These are phyloP conservation scores for Callosobruchus maculatus DNA, from an alignment of 2,888 invertebrate species.

Conservation along the genomic window DNA sequence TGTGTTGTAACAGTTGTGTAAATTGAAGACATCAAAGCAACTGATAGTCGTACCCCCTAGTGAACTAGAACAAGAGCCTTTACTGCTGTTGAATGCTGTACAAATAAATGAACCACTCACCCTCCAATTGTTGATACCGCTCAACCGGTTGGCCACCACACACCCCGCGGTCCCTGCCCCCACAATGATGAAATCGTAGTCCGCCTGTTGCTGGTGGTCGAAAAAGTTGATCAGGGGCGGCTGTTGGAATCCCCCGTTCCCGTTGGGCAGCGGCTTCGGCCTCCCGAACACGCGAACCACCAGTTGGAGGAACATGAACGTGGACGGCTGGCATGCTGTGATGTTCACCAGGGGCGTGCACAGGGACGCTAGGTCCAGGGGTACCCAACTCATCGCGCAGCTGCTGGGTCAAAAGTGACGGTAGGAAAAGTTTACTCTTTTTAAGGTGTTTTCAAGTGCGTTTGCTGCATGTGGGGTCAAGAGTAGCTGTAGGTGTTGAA, in stretches of 20 bases:
- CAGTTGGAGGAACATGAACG: slow-evolving; percentile 58
- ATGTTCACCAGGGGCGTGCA: slow-evolving; percentile 55
- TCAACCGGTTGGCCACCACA: slow-evolving; percentile 60
- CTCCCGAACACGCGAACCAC: slow-evolving; percentile 56
- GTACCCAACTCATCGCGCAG: slow-evolving; percentile 50
- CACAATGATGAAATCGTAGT: slow-evolving; percentile 60
- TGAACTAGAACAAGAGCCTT: too few species aligned
- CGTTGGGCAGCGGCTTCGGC: neutral
- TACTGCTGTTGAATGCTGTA: too few species aligned
- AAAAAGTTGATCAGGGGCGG: neutral
- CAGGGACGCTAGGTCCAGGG: slow-evolving; percentile 55
- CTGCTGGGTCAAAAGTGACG: neutral
- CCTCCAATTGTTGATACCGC: slow-evolving; percentile 59
- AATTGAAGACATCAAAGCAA: too few species aligned
- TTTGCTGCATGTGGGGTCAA: too few species aligned
- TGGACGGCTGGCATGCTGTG: slow-evolving; percentile 58
- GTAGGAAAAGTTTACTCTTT: neutral
- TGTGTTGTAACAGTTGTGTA: too few species aligned
- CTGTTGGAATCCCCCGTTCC: neutral
- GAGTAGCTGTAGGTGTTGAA: too few species aligned
- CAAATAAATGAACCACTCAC: slow-evolving; percentile 48
- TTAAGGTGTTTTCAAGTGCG: neutral
- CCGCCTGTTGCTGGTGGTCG: slow-evolving; percentile 13
- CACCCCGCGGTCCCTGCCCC: slow-evolving; percentile 66
- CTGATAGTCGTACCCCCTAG: too few species aligned